Base-by-base conservation (phyloP, 2,797 vertebrate species). In the Catamblyrhynchus diadema region DNA sequence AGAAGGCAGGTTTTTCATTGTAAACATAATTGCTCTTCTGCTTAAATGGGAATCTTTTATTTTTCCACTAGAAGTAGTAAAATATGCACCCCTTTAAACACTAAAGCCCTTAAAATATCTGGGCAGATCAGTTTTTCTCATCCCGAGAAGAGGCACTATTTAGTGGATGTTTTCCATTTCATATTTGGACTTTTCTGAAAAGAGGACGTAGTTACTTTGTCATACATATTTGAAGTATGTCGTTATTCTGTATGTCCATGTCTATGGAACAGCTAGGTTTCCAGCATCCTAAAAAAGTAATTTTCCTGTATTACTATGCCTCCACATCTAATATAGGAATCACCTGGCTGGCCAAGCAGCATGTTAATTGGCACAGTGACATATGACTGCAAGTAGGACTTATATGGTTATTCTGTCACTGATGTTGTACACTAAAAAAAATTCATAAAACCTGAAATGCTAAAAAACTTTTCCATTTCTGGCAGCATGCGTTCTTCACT, bases 401-500 rank as follows among this genome's bases (percentile, higher is more conserved):
- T 64, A 42, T 13, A 12, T 73, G 18, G 10, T 42, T 73, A 39
- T 53, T 83, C 61, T 54, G 4, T n/a, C 77, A 51, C 16, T 56
- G 23, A 70, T 73, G 18, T 7, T 77, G 12, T 13, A 60, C 10
- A 48, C 1, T 5, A 61, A 59, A 27, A 69, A 77, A 12, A 70
- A 41, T 41, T 88, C 35, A n/a, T 81, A 67, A 80, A 92, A 42
- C 3, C 14, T 33, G 10, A 78, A 86, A 73, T 61, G 35, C 8
- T 74, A 23, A 41, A 48, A 50, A 59, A 15, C 3, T 12, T 70
- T 35, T 71, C 9, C 1, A 17, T 64, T 74, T 85, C 61, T 74
- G 42, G 2, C 10, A 71, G 23, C 11, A 64, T 7, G 54, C 0
- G 0, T 67, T 88, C 28, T 84, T 86, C 19, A 4, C 9, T 80